phyloP scores from a whole-genome alignment of 2,888 invertebrate genomes.

The Macrosiphum euphorbiae region DNA sequence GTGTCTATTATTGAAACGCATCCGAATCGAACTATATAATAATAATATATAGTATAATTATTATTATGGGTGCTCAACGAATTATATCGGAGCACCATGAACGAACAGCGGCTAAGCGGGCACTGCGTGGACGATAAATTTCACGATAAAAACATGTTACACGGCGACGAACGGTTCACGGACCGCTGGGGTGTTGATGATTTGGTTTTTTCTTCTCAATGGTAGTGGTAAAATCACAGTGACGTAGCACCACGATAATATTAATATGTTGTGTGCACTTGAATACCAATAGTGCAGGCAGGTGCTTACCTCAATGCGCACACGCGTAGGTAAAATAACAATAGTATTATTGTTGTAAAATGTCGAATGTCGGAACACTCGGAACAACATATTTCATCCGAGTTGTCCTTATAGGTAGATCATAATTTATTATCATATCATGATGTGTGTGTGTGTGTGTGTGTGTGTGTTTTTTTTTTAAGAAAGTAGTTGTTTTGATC shows the following conservation, averaged over 20 bases:
- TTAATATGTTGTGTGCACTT: background rate
- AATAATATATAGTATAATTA: background rate
- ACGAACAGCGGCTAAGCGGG: constrained; percentile 18
- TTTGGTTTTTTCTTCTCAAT: constrained; percentile 2
- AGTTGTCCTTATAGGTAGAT: background rate
- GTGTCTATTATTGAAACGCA: background rate
- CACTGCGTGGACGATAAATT: background rate
- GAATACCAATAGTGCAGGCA: background rate
- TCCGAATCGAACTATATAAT: background rate
- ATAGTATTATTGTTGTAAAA: background rate
- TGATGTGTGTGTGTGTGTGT: no score
- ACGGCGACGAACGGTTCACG: background rate
- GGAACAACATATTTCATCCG: background rate
- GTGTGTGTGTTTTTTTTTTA: background rate
- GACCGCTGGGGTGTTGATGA: constrained; percentile 10
- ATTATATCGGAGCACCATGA: background rate
- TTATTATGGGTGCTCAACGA: background rate
- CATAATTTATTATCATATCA: background rate
- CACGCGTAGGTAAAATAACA: background rate
- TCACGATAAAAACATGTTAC: constrained; percentile 6
- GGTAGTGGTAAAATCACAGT: constrained; percentile 18
- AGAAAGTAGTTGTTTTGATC: background rate
- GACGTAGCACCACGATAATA: background rate
- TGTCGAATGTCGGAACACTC: background rate
- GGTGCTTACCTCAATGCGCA: background rate